A percentile compares a stretch with the other conserved stretches of the same genome.
These are phyloP conservation scores for Premnoplex brunnescens DNA, from an alignment of 2,797 vertebrate species.

Conservation along the genomic window DNA sequence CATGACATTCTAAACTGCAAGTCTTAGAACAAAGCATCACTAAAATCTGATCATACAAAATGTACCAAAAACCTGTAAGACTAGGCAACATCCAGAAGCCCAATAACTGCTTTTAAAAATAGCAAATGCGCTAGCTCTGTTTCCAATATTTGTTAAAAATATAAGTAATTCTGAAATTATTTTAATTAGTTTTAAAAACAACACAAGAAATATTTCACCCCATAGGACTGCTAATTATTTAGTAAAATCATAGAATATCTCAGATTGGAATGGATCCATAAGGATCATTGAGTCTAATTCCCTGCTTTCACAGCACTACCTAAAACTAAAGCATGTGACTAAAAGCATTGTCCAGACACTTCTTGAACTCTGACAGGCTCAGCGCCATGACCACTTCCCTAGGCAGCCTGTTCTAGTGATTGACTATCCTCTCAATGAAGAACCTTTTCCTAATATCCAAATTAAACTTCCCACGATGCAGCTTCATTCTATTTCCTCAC, in stretches of 20 bases:
- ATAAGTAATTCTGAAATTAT: not conserved
- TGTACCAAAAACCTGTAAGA: fast-evolving
- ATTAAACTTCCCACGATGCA: not conserved
- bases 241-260: not conserved
- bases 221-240: not conserved
- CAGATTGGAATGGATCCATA: not conserved
- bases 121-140: not conserved
- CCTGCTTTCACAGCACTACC: not conserved
- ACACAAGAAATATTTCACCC: not conserved
- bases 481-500: not conserved
- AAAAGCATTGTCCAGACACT: not conserved
- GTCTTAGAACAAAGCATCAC: not conserved
- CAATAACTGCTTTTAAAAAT: not conserved
- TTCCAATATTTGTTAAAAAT: not conserved
- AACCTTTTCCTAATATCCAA: not conserved
- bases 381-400: not conserved
- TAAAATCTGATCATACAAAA: not conserved
- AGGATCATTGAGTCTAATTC: not conserved
- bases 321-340: not conserved
- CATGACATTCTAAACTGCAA: not conserved
- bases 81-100: not conserved
- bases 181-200: not conserved
- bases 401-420: not conserved
- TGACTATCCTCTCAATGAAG: not conserved
- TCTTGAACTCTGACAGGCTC: not conserved